Conservation (phyloP, 2,797 vertebrate species). For the Phalanger gymnotis region DNA sequence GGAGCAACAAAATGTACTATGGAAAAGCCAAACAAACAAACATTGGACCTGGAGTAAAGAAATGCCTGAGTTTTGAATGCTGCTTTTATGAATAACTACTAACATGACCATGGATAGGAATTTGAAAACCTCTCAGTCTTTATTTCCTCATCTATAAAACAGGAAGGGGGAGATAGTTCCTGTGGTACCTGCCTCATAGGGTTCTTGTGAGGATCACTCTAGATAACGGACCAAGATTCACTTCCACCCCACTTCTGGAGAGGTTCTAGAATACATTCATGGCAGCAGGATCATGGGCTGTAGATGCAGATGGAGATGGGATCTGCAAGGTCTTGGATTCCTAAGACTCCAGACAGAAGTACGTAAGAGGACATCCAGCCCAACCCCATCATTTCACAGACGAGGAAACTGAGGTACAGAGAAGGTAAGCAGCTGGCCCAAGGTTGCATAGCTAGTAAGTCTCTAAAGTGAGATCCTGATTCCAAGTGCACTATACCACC, state of each 20-base stretch:
- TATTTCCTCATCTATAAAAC: neutral
- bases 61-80: neutral
- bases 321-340: neutral
- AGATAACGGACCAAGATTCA: neutral
- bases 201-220: neutral
- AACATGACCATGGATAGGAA: neutral
- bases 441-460: no score
- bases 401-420: neutral
- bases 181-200: neutral
- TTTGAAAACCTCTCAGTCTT: neutral
- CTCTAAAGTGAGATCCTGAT: no score
- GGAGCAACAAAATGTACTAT: neutral
- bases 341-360: neutral
- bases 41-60: neutral
- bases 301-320: accelerated
- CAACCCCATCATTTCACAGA: neutral
- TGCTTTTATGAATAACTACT: neutral
- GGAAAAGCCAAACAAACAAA: neutral
- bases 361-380: neutral
- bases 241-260: neutral
- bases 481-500: no score
- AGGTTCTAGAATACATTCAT: neutral
- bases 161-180: neutral
- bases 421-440: no score
- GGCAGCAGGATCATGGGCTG: neutral